A percentile compares a stretch with the other conserved stretches of the same genome.
Conservation (phyloP, 2,888 invertebrate genomes). For the Andrena trimmerana region DNA sequence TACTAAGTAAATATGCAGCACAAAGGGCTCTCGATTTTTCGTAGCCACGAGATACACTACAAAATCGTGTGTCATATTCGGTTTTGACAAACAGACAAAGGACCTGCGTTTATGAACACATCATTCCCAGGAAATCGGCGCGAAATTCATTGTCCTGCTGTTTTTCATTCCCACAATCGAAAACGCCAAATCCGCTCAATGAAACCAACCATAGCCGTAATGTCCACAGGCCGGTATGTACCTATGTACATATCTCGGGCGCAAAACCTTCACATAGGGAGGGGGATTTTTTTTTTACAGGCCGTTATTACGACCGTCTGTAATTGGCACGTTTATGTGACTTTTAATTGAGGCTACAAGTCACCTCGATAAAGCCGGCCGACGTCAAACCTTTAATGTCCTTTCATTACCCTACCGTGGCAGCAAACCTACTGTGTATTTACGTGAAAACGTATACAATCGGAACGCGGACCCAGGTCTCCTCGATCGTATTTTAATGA, state of each 20-base stretch:
- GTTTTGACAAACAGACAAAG: neutral
- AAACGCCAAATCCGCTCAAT: neutral
- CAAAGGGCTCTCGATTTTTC: neutral
- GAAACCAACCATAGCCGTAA: neutral
- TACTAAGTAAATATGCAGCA: too few species aligned
- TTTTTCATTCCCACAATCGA: neutral
- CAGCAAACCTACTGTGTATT: constrained; percentile 11
- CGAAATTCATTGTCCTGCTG: neutral
- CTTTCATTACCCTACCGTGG: constrained; percentile 49
- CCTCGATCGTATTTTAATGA: constrained; percentile 56
- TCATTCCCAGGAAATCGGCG: neutral
- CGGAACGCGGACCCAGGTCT: neutral
- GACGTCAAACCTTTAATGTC: constrained; percentile 43
- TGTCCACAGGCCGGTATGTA: neutral
- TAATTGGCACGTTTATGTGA: constrained; percentile 58
- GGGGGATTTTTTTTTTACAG: constrained; percentile 7
- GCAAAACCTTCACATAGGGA: neutral
- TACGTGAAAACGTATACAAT: neutral
- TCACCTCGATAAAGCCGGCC: constrained; percentile 31
- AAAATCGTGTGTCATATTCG: neutral
- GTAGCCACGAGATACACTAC: too few species aligned
- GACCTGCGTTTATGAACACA: neutral
- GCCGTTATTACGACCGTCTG: constrained; percentile 27
- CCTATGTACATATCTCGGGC: too few species aligned
- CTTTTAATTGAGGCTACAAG: constrained; percentile 57